These are phyloP conservation scores for Thamnaconus septentrionalis DNA, from an alignment of 2,113 vertebrate genomes.

Conservation along the genomic window DNA sequence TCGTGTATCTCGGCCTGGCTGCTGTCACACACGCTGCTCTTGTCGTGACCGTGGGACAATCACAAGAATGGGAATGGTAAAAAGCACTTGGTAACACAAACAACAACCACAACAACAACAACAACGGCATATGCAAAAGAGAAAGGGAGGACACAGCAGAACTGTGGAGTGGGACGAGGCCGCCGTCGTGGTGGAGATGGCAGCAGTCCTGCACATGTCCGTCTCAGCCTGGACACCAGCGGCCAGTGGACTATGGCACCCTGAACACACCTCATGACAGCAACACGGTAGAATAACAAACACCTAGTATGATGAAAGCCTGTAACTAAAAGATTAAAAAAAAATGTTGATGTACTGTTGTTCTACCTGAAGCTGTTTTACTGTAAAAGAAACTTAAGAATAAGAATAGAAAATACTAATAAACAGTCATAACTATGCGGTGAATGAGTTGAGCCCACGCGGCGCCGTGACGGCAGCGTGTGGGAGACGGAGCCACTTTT, in stretches of 20 bases:
- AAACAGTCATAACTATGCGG: conserved; percentile 43
- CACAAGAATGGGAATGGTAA: conserved; percentile 18
- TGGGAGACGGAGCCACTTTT: conserved; percentile 53
- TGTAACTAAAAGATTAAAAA: conserved; percentile 15
- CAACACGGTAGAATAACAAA: conserved; percentile 47
- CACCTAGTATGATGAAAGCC: conserved; percentile 29
- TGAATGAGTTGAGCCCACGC: conserved; percentile 28
- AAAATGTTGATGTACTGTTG: conserved; percentile 14
- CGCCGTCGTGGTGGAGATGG: too few species aligned
- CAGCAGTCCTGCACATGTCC: not conserved
- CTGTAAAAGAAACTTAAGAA: conserved; percentile 43
- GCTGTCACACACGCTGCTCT: conserved; percentile 69
- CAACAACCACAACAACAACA: conserved; percentile 6
- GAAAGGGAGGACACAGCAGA: conserved; percentile 1
- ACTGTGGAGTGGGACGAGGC: conserved; percentile 1
- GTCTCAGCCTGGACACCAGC: conserved; percentile 8
- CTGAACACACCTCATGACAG: conserved; percentile 40
- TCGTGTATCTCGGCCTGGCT: conserved; percentile 69
- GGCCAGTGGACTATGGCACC: not conserved
- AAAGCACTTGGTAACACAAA: conserved; percentile 31
- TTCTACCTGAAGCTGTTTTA: conserved; percentile 37
- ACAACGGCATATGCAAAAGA: conserved; percentile 6
- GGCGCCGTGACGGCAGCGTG: conserved; percentile 18
- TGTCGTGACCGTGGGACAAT: conserved; percentile 81
- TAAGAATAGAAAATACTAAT: conserved; percentile 58